Evolutionary conservation across 2,113 vertebrate species (phyloP).

Genomic region (Urocolius indicus): DNA sequence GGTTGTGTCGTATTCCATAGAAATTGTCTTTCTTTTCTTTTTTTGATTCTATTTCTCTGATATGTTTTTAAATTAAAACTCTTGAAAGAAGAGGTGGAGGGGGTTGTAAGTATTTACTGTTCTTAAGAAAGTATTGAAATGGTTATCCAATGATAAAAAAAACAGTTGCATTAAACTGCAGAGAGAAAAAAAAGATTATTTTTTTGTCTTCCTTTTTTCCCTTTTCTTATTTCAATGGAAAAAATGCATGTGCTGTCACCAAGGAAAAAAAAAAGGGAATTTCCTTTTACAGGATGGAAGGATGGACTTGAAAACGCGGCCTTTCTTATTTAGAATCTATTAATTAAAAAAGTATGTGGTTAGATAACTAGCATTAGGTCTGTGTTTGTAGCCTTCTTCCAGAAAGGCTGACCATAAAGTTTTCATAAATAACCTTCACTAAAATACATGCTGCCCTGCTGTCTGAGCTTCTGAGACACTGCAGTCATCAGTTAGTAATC

Average conservation of each 20-base stretch:
- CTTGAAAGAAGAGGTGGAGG: background rate
- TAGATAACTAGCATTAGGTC: background rate
- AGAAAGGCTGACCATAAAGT: background rate
- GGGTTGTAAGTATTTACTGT: background rate
- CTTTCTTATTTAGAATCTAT: background rate
- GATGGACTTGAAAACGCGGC: background rate
- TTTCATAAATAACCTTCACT: background rate
- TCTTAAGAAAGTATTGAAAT: background rate
- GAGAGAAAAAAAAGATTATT: background rate
- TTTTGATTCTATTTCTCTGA: background rate
- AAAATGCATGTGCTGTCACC: background rate
- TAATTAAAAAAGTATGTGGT: background rate
- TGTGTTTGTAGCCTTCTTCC: background rate
- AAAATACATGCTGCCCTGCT: background rate
- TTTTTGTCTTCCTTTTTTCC: background rate
- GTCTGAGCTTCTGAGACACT: background rate
- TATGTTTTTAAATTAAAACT: background rate
- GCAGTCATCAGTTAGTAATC: background rate
- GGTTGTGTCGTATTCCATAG: background rate
- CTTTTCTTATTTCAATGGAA: background rate
- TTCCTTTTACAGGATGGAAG: background rate
- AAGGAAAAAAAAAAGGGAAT: background rate
- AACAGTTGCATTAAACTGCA: background rate
- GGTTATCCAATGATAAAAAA: background rate
- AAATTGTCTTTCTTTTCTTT: background rate